Conservation (phyloP, 2,888 invertebrate genomes). For the Phaonia tiefii region DNA sequence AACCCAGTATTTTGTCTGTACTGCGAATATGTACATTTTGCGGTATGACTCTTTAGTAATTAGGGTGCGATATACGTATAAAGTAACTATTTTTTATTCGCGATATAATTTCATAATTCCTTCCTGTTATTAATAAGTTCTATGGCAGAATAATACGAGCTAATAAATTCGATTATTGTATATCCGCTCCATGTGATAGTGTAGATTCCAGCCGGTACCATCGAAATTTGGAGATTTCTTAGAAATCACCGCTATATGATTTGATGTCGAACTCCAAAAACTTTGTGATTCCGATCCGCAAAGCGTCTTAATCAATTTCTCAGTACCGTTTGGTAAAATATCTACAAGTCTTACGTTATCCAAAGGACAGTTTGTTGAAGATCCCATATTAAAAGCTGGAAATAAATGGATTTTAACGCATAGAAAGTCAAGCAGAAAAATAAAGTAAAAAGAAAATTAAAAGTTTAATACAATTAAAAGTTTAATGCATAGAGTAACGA, state of each 20-base stretch:
- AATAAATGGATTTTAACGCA: not conserved
- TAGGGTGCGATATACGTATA: too few relatives aligned
- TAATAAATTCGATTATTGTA: too few relatives aligned
- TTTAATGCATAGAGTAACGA: too few relatives aligned
- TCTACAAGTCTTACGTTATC: slow-evolving; percentile 86
- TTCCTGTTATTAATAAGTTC: too few relatives aligned
- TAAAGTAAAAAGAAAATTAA: too few relatives aligned
- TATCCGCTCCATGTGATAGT: slow-evolving; percentile 3
- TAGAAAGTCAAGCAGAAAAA: not conserved
- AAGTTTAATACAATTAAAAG: too few relatives aligned
- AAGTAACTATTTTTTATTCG: too few relatives aligned
- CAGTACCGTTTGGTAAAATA: slow-evolving; percentile 75
- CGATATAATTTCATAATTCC: too few relatives aligned
- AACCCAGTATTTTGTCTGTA: too few relatives aligned
- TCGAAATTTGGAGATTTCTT: slow-evolving; percentile 85
- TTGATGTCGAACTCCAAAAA: slow-evolving; percentile 79
- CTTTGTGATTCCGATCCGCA: slow-evolving; percentile 82
- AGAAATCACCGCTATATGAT: slow-evolving; percentile 80
- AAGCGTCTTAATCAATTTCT: slow-evolving; percentile 77
- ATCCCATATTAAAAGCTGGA: slow-evolving; percentile 84
- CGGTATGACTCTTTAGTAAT: too few relatives aligned
- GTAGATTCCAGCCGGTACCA: slow-evolving; percentile 85
- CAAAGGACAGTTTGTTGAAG: slow-evolving; percentile 82
- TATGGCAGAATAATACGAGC: too few relatives aligned
- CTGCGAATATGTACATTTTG: too few relatives aligned